These are phyloP conservation scores for Tetanocera ferruginea DNA, from an alignment of 2,888 invertebrate genomes.

Conservation along the genomic window DNA sequence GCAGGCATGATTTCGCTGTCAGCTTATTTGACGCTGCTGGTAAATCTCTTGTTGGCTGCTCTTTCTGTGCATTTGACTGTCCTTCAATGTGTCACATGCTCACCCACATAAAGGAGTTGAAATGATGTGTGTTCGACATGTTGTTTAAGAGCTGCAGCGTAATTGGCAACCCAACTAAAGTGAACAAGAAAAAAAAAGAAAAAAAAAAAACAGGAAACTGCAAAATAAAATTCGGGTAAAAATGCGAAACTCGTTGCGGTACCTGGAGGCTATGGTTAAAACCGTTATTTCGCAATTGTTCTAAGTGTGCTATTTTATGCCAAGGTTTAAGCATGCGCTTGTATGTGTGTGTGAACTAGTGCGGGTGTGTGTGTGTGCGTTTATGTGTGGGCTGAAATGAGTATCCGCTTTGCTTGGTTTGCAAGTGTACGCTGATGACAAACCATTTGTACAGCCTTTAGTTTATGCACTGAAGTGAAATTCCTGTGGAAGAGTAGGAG, in stretches of 20 bases:
- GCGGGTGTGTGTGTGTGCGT: neutral
- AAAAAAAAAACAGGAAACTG: neutral
- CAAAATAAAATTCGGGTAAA: neutral
- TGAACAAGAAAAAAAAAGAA: neutral
- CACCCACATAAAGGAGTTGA: too few relatives aligned
- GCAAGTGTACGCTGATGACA: neutral
- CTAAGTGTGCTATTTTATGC: constrained; percentile 10
- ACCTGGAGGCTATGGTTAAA: too few relatives aligned
- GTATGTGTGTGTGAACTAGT: neutral
- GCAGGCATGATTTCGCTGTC: neutral
- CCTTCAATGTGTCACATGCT: neutral
- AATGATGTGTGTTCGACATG: too few relatives aligned
- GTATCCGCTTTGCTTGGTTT: constrained; percentile 1
- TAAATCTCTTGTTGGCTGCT: neutral
- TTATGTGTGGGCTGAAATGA: neutral
- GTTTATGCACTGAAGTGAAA: too few relatives aligned
- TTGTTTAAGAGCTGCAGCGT: too few relatives aligned
- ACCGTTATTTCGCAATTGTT: constrained; percentile 21
- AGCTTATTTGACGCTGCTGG: neutral
- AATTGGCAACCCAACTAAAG: neutral
- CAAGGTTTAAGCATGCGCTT: neutral
- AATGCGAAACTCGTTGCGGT: neutral
- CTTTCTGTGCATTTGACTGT: neutral
- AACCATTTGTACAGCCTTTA: too few relatives aligned
- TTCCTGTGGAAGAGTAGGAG: too few relatives aligned